Conservation (phyloP, 30 jellyfish, hydroid and myxozoan genomes). For the Hydractinia echinata region DNA sequence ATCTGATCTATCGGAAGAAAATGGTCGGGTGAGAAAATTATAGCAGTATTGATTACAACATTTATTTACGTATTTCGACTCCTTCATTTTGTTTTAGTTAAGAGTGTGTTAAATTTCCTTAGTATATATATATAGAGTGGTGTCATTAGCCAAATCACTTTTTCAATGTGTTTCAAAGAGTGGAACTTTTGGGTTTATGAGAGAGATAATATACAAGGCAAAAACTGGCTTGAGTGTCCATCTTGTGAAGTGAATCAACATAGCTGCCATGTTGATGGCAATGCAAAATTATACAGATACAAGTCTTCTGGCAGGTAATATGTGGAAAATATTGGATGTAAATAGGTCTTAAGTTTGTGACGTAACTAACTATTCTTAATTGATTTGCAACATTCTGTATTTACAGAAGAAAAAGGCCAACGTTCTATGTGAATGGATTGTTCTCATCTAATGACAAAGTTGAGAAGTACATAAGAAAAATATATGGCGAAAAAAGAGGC, state of each 20-base stretch:
- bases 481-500: slow-evolving; percentile 8
- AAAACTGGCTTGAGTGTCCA: slow-evolving; percentile 35
- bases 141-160: slow-evolving; percentile 14
- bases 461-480: neutral
- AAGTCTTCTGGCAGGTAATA: slow-evolving; percentile 19
- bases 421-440: neutral
- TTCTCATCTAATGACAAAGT: neutral
- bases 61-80: no score
- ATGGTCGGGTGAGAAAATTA: slow-evolving; percentile 13
- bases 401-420: neutral
- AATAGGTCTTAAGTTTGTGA: neutral
- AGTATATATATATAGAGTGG: neutral
- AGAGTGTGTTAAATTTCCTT: no score
- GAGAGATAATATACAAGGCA: slow-evolving; percentile 26
- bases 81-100: no score
- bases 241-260: slow-evolving; percentile 40
- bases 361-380: neutral
- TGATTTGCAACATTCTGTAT: neutral
- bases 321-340: neutral
- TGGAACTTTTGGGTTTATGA: slow-evolving; percentile 22
- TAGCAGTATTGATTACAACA: neutral
- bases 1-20: slow-evolving; percentile 11
- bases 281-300: slow-evolving; percentile 20
- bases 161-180: slow-evolving; percentile 43
- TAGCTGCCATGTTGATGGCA: slow-evolving; percentile 44